These are phyloP conservation scores for Chrysina gloriosa DNA, from an alignment of 2,888 invertebrate genomes.

Conservation along the genomic window DNA sequence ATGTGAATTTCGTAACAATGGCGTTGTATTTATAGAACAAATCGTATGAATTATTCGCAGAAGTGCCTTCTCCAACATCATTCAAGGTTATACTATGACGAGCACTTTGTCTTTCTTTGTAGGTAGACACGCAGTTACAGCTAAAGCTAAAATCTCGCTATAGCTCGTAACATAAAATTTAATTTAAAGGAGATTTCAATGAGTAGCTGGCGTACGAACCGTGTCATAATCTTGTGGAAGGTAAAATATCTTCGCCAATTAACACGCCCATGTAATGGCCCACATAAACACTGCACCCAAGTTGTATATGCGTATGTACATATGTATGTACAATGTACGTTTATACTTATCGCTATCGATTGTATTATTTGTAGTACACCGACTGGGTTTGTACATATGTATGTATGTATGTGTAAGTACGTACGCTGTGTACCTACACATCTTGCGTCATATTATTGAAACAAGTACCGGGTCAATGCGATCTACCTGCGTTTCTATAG, in stretches of 20 bases:
- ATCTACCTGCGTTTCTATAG: constrained; percentile 11
- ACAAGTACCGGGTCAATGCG: constrained; percentile 9
- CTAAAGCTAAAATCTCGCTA: constrained; percentile 1
- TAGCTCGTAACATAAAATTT: neutral
- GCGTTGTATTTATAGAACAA: no score
- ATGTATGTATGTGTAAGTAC: neutral
- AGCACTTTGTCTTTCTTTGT: neutral
- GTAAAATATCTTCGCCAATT: constrained; percentile 15
- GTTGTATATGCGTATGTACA: neutral
- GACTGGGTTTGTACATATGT: neutral
- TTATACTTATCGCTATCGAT: neutral
- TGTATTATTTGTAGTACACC: neutral
- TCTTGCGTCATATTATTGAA: constrained; percentile 5
- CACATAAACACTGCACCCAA: constrained; percentile 41
- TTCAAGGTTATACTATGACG: constrained; percentile 1
- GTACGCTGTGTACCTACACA: neutral
- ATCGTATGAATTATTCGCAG: no score
- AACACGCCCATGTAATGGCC: constrained; percentile 33
- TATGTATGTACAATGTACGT: neutral
- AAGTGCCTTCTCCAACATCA: neutral
- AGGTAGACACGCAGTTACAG: neutral
- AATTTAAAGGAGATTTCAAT: constrained; percentile 23
- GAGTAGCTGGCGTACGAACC: neutral
- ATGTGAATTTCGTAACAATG: no score
- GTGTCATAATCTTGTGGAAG: neutral